Evolutionary conservation across 2,888 invertebrate genomes (phyloP), one percentile per base, ranked within the genome.

Genomic region (Hololepta plana): DNA sequence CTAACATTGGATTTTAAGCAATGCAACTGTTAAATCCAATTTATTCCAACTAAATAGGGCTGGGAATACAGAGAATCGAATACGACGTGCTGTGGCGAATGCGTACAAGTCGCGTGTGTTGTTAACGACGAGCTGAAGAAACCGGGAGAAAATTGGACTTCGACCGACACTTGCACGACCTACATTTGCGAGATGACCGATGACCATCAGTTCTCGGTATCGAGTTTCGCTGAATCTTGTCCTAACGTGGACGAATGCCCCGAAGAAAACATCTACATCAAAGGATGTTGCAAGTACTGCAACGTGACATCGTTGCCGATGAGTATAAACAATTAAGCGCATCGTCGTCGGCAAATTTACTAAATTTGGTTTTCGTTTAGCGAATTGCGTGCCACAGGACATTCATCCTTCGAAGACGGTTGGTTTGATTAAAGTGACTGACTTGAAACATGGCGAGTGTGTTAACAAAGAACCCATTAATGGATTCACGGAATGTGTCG

Each of bases 281-380:
- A 70, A 13, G 71, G 71, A 24, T 82, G 82, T 47, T 82, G 81
- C 39, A 53, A 62, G 15, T 49, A 58, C 23, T 82, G 82, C 45
- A 65, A 64, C 33, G 42, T 58, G 12, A 64, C 61, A 2, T 45
- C 62, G 0, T 39, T 49, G 5, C 40, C 58, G 3, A 52, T 60
- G 34, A 55, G 67, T 67, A 47, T 47, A 33, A 49, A 19, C 11
- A 17, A 23, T 12, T 15, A 5, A 12, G 3, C 15, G 12, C 11
- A n/a, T 17, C 3, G 16, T 20, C 8, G 6, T 21, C 6, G 6
- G 9, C 22, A 8, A 10, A 8, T 21, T 8, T 19, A 29, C 5
- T 6, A 12, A 9, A 9, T 15, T 20, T 29, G 14, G 9, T 25
- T 31, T 23, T 30, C 31, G 45, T 42, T 1, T 43, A 69, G 71